Evolutionary conservation across 2,888 invertebrate genomes (phyloP).

Genomic region (Urechis unicinctus): DNA sequence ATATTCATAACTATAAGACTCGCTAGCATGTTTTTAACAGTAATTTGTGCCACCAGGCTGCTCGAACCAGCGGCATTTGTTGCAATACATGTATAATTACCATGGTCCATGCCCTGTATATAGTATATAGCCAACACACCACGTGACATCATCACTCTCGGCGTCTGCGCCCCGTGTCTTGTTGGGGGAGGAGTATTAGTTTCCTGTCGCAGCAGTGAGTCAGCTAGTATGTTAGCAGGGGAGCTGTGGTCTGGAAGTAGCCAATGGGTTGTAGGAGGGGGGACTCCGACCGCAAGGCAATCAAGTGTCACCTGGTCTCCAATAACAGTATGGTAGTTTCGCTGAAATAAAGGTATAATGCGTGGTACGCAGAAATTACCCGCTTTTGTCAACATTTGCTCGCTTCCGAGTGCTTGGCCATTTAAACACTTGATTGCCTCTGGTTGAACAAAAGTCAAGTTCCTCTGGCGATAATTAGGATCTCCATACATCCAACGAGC

Average conservation of each 20-base stretch:
- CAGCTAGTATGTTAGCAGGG: constrained; percentile 4
- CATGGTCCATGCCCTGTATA: constrained; percentile 13
- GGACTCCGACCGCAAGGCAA: constrained; percentile 19
- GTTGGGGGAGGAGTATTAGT: background rate
- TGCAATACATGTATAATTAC: constrained; percentile 18
- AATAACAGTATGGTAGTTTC: constrained; percentile 5
- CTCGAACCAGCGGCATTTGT: constrained; percentile 12
- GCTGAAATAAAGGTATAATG: constrained; percentile 13
- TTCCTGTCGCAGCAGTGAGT: too few species aligned
- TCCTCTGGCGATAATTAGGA: background rate
- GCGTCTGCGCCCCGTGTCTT: background rate
- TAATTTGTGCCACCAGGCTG: constrained; percentile 7
- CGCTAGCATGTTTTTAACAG: constrained; percentile 15
- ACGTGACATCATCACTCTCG: too few species aligned
- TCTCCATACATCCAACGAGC: constrained; percentile 7
- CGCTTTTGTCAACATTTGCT: background rate
- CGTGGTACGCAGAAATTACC: constrained; percentile 13
- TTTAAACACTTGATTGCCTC: background rate
- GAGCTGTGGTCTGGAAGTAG: constrained; percentile 9
- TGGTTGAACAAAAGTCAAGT: background rate
- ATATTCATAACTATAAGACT: constrained; percentile 17
- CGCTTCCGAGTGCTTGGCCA: background rate
- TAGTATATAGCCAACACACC: constrained; percentile 16
- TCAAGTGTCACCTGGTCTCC: constrained; percentile 12
- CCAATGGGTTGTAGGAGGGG: constrained; percentile 18